phyloP scores from a whole-genome alignment of 1,140 invertebrate genomes.

The Aphelinus atriplicis region DNA sequence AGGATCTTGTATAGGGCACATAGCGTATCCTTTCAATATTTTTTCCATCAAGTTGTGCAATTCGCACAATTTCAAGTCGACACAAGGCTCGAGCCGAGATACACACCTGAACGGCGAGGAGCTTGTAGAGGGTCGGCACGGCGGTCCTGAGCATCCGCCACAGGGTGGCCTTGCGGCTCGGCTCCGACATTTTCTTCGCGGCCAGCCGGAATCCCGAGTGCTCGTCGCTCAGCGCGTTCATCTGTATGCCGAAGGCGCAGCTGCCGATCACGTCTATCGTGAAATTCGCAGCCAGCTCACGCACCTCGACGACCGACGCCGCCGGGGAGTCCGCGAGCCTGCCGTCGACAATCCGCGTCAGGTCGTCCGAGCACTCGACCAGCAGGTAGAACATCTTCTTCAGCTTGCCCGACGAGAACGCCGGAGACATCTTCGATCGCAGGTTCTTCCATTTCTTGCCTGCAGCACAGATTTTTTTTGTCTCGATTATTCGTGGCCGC shows the following conservation, averaged over 20 bases:
- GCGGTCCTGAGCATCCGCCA: conserved; percentile 59
- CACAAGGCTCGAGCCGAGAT: neutral
- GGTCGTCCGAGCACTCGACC: conserved; percentile 56
- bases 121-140: conserved; percentile 53
- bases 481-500: neutral
- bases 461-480: neutral
- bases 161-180: conserved; percentile 61
- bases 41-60: too few species aligned
- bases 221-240: conserved; percentile 66
- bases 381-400: conserved; percentile 68
- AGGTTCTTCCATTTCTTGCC: conserved; percentile 64
- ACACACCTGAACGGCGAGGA: conserved; percentile 60
- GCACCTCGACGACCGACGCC: conserved; percentile 51
- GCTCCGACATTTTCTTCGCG: conserved; percentile 65
- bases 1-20: too few species aligned
- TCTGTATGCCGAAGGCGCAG: conserved; percentile 70
- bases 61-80: too few species aligned
- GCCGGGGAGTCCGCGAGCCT: conserved; percentile 29
- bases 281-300: conserved; percentile 66
- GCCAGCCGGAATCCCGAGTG: conserved; percentile 60
- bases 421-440: conserved; percentile 64
- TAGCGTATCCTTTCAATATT: too few species aligned
- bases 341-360: conserved; percentile 40
- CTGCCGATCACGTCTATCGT: conserved; percentile 71
- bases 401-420: conserved; percentile 68